Conservation (phyloP, 2,888 invertebrate species). For the Cynaeus angustus region DNA sequence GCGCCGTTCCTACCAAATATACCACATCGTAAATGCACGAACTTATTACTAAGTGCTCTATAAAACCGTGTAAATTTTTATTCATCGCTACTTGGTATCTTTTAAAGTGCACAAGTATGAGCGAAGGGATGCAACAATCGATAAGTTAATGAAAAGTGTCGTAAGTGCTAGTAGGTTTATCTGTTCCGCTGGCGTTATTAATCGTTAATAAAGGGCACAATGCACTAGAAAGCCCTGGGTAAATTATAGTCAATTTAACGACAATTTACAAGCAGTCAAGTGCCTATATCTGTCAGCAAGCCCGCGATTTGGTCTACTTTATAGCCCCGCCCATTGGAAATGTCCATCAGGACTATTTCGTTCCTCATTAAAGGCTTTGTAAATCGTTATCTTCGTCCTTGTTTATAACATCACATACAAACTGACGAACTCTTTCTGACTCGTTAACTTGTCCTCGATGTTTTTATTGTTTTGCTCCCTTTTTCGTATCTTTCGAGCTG, state of each 20-base stretch:
- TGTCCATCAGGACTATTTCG: constrained; percentile 80
- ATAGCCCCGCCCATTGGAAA: constrained; percentile 74
- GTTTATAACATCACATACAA: constrained; percentile 49
- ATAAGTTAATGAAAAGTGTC: background rate
- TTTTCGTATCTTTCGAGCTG: constrained; percentile 52
- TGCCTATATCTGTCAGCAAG: constrained; percentile 67
- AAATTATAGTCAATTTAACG: constrained; percentile 54
- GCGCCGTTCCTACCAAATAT: constrained; percentile 21
- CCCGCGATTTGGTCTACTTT: constrained; percentile 65
- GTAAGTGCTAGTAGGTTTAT: background rate
- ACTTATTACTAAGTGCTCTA: constrained; percentile 22
- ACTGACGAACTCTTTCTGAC: constrained; percentile 52
- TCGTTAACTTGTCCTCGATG: constrained; percentile 57
- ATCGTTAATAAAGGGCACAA: constrained; percentile 30
- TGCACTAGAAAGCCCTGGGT: constrained; percentile 21
- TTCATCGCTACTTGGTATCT: constrained; percentile 6
- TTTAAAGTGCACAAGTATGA: background rate
- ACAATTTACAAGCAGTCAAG: constrained; percentile 69
- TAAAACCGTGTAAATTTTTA: constrained; percentile 20
- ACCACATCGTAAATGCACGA: constrained; percentile 30
- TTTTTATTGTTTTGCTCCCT: constrained; percentile 58
- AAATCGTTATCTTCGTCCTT: constrained; percentile 71
- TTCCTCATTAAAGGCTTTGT: constrained; percentile 78
- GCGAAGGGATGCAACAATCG: background rate
- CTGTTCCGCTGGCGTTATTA: constrained; percentile 11